Evolutionary conservation across 1,140 invertebrate genomes (phyloP), one percentile per base, ranked within the genome.

Genomic region (Cyrtorhinus lividipennis): DNA sequence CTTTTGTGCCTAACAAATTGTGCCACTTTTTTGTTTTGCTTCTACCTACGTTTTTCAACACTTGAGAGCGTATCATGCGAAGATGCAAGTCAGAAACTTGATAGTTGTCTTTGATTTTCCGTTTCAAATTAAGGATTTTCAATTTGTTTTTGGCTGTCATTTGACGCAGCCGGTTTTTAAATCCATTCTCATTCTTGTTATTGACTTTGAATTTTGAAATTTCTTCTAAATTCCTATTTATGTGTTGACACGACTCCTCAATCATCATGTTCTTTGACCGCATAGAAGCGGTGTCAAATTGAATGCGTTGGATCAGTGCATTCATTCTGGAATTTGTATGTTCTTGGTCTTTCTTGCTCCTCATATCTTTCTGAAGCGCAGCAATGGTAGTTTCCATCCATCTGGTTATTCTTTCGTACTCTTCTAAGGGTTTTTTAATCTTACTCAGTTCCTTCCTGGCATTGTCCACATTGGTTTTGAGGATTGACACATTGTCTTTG

Each of bases 301-400:
- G 5, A 5, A 38, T 38, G 5, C 15, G 5, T 15, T 8, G 5
- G 30, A 38, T 38, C 5, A 8, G 5, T 15, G 5, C 15, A 15
- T 8, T 15, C 30, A 38, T 38, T 15, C 18, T 10, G 5, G 20
- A 53, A 20, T 53, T 53, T 10, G 48, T 53, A 5, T 20, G 10
- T 20, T 53, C 48, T 5, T 53, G 48, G 12, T 53, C 48, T 53
- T 53, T 53, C 20, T 53, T 53, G 20, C 48, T 53, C 20, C 20
- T 53, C 20, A 22, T 22, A 20, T 53, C 48, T 20, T 53, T 53
- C 48, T 53, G 48, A 3, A 53, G 18, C 8, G 48, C 48, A 8
- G 48, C 48, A 20, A 53, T 53, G 5, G 48, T 22, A 5, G 48
- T 53, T 53, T 53, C 48, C 48, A 53, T 53, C 48, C 48, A 53